Evolutionary conservation across 2,888 invertebrate genomes (phyloP), one percentile per base, ranked within the genome.

Genomic region (Melanostoma mellinum): DNA sequence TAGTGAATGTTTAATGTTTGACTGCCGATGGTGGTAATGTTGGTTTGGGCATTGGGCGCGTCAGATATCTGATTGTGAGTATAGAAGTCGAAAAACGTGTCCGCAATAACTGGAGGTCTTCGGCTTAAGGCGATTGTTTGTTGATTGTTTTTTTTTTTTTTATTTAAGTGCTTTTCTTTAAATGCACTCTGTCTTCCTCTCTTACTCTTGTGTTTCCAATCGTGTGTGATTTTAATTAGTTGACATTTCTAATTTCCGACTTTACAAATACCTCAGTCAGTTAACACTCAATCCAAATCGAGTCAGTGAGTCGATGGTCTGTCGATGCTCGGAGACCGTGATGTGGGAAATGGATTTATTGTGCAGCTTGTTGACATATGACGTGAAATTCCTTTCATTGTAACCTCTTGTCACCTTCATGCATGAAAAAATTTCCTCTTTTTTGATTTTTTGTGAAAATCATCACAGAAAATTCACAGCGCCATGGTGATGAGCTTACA

Each of bases 341-440:
- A 6, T 20, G 53, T 40, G 35, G 6, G 38, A 50, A 55, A 55
- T 36, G 3, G 60, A 63, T 44, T 72, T 58, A 44, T 56, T 52
- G 38, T 48, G 60, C 42, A 48, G 65, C 35, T 46, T 61, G 30
- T 46, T 61, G 52, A 20, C 48, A 50, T 52, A 52, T 65, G 46
- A 73, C 73, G 73, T 82, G 77, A 82, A 82, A 77, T 63, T 63
- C 50, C 33, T 52, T 65, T 44, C 56, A 35, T 50, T 67, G 55
- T 53, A 76, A 52, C 50, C 77, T 77, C 56, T 78, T 73, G 77
- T 77, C 82, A 82, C 72, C 73, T 77, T 69, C 63, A 52, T 55
- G 42, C 63, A 42, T 56, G 63, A 48, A 10, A n/a, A 55, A 38
- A 9, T 38, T 4, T 20, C 20, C 1, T 20, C 10, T 36, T 6